These are phyloP conservation scores for Perca schrenkii DNA, from an alignment of 2,113 vertebrate genomes.

Conservation along the genomic window DNA sequence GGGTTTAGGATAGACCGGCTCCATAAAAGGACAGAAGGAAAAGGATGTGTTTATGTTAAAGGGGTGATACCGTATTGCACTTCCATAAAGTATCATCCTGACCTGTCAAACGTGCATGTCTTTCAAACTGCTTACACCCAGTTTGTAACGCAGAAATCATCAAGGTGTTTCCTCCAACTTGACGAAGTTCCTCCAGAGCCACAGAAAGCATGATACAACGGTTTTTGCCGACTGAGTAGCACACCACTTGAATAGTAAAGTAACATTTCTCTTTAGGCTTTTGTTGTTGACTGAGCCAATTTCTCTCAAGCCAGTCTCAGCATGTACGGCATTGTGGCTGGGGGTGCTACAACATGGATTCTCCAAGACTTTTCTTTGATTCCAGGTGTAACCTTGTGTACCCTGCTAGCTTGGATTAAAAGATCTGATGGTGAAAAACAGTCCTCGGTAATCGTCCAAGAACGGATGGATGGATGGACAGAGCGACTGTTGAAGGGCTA, in stretches of 20 bases:
- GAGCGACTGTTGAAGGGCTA: conserved; percentile 14
- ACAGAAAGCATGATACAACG: conserved; percentile 2
- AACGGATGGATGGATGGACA: conserved; percentile 2
- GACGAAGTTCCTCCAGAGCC: background rate
- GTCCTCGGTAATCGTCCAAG: background rate
- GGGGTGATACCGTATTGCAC: background rate
- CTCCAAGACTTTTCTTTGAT: background rate
- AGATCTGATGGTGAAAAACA: conserved; percentile 11
- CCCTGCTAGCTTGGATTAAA: background rate
- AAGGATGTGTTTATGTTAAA: background rate
- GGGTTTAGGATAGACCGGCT: background rate
- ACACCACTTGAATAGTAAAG: background rate
- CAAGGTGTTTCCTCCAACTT: background rate
- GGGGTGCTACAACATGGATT: background rate
- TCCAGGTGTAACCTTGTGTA: background rate
- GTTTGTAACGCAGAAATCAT: background rate
- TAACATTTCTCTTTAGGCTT: conserved; percentile 1
- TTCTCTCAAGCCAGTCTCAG: background rate
- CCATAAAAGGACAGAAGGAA: background rate
- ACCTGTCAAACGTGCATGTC: background rate
- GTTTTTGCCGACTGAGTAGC: background rate
- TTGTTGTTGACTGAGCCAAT: conserved; percentile 15
- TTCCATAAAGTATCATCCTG: background rate
- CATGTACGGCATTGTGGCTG: background rate
- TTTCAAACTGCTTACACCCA: background rate